Base-by-base conservation (phyloP, 1,140 invertebrate species). In the Drosophila jambulina region DNA sequence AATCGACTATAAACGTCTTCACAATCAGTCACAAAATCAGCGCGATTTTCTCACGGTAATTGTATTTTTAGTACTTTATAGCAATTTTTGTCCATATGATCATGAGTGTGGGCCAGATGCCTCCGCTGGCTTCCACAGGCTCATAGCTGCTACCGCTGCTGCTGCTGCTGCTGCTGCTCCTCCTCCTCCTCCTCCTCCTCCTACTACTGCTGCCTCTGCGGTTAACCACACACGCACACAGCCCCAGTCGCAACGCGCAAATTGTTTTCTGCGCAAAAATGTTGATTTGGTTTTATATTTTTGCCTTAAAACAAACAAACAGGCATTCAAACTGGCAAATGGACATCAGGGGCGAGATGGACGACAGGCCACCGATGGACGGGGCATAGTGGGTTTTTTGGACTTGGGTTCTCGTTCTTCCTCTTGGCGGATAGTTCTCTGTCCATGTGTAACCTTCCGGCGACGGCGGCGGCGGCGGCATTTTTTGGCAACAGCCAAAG, bases 31-130 rank as follows among this genome's bases (percentile, higher is more conserved):
- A 88, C 81, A 88, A 88, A 88, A 90, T 88, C 85, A 90, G 86
- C 75, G 85, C 70, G 80, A 85, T 79, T 82, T 88, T 88, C 86
- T 85, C 85, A 90, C 85, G 85, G 86, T 88, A 88, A 88, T 90
- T 90, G 86, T 90, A 90, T 90, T 90, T 90, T 91, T 90, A 90
- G 85, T 90, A 91, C 85, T 90, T 90, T 90, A 90, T 90, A 90
- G 85, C 85, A 90, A 91, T 90, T 90, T 90, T 87, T 84, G 77
- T 88, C 84, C 84, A 88, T 75, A 88, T 90, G 85, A 87, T 87
- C 83, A 80, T 82, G 76, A 82, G 81, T 87, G 77, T 90, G 78
- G 80, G 69, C 85, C 84, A 84, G 80, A 87, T 83, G 83, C 82
- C 79, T 54, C 78, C 70, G 74, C 69, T 79, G 72, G 49, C 53